These are phyloP conservation scores for Melanostoma mellinum DNA, from an alignment of 2,888 invertebrate genomes.

Conservation along the genomic window DNA sequence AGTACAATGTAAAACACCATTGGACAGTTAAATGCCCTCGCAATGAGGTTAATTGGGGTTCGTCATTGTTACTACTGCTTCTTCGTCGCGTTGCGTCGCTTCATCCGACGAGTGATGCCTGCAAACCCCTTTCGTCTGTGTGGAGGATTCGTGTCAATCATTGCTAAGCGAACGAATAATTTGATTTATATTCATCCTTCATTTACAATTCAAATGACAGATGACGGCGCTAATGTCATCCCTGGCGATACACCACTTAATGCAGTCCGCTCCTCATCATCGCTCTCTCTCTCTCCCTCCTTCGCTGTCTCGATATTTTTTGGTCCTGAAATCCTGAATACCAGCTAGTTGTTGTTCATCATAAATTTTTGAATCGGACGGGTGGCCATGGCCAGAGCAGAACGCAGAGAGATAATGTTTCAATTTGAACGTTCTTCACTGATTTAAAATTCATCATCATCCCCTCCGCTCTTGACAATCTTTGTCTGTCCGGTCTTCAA, in stretches of 20 bases:
- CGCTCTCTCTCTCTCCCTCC: neutral
- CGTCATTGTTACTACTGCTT: constrained; percentile 14
- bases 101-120: neutral
- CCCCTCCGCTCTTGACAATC: constrained; percentile 19
- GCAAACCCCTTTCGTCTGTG: constrained; percentile 2
- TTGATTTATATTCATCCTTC: constrained; percentile 63
- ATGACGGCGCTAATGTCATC: constrained; percentile 60
- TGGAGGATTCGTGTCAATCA: constrained; percentile 60
- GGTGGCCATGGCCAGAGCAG: neutral
- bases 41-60: constrained; percentile 60
- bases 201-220: constrained; percentile 68
- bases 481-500: constrained; percentile 10
- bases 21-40: constrained; percentile 54
- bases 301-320: neutral
- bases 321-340: neutral
- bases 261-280: constrained; percentile 19
- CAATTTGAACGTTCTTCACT: constrained; percentile 22
- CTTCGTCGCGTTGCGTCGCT: neutral
- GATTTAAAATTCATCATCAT: constrained; percentile 54
- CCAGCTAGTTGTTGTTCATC: neutral
- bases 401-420: constrained; percentile 18
- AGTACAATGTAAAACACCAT: constrained; percentile 21
- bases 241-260: constrained; percentile 51
- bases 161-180: constrained; percentile 47
- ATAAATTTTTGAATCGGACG: constrained; percentile 21